Evolutionary conservation across 2,113 vertebrate species (phyloP).

Genomic region (Podarcis cretensis): DNA sequence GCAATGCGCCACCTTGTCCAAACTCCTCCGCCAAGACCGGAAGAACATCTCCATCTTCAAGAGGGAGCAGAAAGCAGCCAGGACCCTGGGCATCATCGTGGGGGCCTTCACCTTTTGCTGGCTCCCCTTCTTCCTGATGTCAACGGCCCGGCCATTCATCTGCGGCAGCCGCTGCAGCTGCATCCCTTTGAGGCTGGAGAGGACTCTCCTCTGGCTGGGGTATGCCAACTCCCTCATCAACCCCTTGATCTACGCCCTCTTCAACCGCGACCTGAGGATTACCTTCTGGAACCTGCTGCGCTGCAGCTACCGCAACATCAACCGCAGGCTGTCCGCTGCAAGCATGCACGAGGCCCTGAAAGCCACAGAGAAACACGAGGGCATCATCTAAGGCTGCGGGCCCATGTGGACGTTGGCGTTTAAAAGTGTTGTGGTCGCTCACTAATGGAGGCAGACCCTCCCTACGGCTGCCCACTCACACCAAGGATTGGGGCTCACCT

Average conservation of each 20-base stretch:
- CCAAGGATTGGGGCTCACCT: no score
- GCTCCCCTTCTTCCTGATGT: conserved; percentile 79
- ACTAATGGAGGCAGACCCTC: not conserved
- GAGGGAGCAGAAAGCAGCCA: conserved; percentile 77
- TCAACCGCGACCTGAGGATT: conserved; percentile 80
- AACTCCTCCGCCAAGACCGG: conserved; percentile 73
- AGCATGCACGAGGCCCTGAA: conserved; percentile 81
- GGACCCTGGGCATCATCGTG: conserved; percentile 77
- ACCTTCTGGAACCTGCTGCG: conserved; percentile 80
- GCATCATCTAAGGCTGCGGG: conserved; percentile 64
- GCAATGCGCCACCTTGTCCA: conserved; percentile 75
- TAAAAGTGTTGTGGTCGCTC: no score
- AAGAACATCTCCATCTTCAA: conserved; percentile 83
- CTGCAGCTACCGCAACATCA: conserved; percentile 80
- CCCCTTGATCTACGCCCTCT: conserved; percentile 80
- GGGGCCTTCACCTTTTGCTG: conserved; percentile 78
- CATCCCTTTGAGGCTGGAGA: conserved; percentile 75
- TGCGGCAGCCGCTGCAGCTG: conserved; percentile 76
- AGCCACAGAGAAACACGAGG: conserved; percentile 74
- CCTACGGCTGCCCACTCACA: not conserved
- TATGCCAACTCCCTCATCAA: conserved; percentile 81
- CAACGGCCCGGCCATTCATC: conserved; percentile 76
- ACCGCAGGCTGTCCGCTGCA: conserved; percentile 75
- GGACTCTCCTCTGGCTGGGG: conserved; percentile 79
- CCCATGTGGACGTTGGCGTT: accelerated